A percentile compares a stretch with the other conserved stretches of the same genome.
phyloP scores from a whole-genome alignment of 1,140 invertebrate species.

The Schlechtendalia chinensis region DNA sequence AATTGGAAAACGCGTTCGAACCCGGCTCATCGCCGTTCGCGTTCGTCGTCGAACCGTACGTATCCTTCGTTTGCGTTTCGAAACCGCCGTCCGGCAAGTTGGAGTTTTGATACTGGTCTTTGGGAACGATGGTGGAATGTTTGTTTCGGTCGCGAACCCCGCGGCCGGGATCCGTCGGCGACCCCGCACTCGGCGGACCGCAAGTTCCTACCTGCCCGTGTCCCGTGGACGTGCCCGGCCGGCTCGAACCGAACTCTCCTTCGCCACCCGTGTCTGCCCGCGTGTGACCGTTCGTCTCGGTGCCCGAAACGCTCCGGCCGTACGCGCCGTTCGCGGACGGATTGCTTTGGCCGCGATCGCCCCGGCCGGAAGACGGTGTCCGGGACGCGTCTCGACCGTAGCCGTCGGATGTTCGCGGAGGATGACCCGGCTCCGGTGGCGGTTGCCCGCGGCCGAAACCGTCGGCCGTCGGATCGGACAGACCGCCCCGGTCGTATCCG shows the following conservation, averaged over 20 bases:
- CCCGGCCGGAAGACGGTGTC: background rate
- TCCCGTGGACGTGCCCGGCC: background rate
- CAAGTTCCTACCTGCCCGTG: background rate
- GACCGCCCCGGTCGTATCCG: background rate
- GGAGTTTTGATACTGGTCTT: conserved; percentile 9
- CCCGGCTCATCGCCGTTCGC: background rate
- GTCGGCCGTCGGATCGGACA: background rate
- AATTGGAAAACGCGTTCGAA: conserved; percentile 18
- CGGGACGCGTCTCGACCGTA: too few relatives aligned
- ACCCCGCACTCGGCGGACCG: background rate
- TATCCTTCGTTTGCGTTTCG: background rate
- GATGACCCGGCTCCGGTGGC: too few relatives aligned
- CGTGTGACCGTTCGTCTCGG: background rate
- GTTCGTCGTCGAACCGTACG: background rate
- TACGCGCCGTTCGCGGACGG: background rate
- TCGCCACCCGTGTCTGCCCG: background rate
- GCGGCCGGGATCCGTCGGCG: background rate
- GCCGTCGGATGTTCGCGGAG: background rate
- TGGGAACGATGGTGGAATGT: conserved; percentile 13
- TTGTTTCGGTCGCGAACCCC: background rate
- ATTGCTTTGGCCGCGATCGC: background rate
- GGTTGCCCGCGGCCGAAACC: background rate
- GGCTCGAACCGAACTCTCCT: background rate
- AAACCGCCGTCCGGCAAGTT: background rate
- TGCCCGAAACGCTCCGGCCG: background rate